phyloP scores from a whole-genome alignment of 2,888 invertebrate species.

The Cryptus armator region DNA sequence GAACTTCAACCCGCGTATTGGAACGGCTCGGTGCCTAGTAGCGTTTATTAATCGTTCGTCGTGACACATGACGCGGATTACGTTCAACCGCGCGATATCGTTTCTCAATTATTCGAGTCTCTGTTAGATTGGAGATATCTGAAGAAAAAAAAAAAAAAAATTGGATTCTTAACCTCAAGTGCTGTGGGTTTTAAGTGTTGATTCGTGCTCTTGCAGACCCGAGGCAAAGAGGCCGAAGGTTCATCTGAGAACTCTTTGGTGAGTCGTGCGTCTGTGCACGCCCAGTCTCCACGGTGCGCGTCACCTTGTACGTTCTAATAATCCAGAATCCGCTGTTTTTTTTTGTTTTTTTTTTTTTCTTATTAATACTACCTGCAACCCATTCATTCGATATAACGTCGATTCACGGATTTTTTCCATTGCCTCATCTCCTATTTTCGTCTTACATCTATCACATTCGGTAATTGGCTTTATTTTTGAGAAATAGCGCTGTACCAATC shows the following conservation, averaged over 20 bases:
- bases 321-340: conserved; percentile 5
- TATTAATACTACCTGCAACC: neutral
- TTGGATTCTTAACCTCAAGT: conserved; percentile 54
- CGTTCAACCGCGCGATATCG: neutral
- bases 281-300: conserved; percentile 41
- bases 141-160: neutral
- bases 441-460: neutral
- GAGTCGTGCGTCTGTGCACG: conserved; percentile 40
- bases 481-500: neutral
- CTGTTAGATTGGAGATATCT: neutral
- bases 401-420: neutral
- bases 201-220: conserved; percentile 38
- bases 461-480: neutral
- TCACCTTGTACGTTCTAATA: conserved; percentile 37
- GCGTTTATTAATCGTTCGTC: conserved; percentile 75
- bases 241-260: conserved; percentile 30
- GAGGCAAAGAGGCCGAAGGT: conserved; percentile 56
- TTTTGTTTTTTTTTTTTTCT: neutral
- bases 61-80: conserved; percentile 70
- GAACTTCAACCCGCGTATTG: conserved; percentile 79
- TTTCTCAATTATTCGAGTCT: neutral
- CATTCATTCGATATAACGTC: neutral
- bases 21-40: conserved; percentile 74
- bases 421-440: neutral
- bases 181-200: conserved; percentile 18